phyloP scores from a whole-genome alignment of 2,888 invertebrate genomes.

The Linnaemya vulpina region DNA sequence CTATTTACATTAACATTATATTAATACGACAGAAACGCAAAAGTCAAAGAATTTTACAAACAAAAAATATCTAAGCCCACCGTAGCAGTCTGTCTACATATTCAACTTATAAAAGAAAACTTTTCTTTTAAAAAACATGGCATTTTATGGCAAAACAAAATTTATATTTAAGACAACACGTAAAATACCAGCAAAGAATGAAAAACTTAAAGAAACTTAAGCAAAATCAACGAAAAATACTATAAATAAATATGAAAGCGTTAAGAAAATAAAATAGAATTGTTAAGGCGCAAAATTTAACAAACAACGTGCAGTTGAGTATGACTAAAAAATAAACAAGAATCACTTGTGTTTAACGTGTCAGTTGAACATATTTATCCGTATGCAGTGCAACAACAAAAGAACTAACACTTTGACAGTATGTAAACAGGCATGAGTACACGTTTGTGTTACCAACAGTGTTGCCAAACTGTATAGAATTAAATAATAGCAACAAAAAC shows the following conservation, averaged over 20 bases:
- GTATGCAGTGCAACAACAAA: background rate
- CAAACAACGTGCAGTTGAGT: conserved; percentile 25
- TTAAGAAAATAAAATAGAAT: background rate
- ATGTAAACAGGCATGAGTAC: conserved; percentile 25
- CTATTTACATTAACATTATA: no score
- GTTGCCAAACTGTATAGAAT: no score
- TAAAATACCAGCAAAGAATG: background rate
- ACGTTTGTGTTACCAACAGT: background rate
- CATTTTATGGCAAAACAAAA: background rate
- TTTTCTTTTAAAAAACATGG: background rate
- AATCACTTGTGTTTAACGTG: conserved; percentile 40
- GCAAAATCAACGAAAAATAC: conserved; percentile 7
- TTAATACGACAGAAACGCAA: background rate
- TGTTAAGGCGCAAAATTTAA: conserved; percentile 18
- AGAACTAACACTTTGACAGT: conserved; percentile 29
- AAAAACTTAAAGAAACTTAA: background rate
- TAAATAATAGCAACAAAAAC: no score
- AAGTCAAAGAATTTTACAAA: background rate
- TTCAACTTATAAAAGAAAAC: background rate
- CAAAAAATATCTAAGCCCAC: background rate
- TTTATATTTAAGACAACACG: background rate
- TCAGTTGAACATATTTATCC: conserved; percentile 21
- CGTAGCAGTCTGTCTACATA: background rate
- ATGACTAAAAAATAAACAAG: conserved; percentile 26
- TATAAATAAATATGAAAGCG: background rate